Percentiles rank a stretch among this genome's conserved stretches.
These are phyloP conservation scores for Phytoseiulus persimilis DNA, from an alignment of 2,888 invertebrate genomes.

Conservation along the genomic window DNA sequence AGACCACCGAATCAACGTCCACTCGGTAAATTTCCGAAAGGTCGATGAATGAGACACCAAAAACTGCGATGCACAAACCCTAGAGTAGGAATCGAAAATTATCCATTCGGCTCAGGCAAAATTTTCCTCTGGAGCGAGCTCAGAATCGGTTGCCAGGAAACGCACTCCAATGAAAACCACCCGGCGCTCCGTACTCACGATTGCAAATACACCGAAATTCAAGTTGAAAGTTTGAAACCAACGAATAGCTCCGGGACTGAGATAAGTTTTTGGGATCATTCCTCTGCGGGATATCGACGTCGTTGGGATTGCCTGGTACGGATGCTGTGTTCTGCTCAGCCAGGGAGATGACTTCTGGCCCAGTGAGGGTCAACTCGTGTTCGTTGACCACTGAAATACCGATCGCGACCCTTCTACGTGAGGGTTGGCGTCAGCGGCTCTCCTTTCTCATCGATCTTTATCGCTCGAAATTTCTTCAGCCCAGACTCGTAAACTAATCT, in stretches of 20 bases:
- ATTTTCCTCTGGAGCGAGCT: background rate
- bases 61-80: conserved; percentile 19
- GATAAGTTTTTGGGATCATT: background rate
- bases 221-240: conserved; percentile 28
- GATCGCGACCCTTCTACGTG: no score
- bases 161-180: no score
- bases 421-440: no score
- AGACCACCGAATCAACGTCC: background rate
- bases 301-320: no score
- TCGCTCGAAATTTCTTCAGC: background rate
- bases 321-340: no score
- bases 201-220: background rate
- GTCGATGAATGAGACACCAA: background rate
- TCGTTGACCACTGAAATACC: no score
- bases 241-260: background rate
- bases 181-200: background rate
- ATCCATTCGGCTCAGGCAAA: no score
- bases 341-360: no score
- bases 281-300: background rate
- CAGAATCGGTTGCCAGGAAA: background rate
- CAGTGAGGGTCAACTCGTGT: no score
- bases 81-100: background rate
- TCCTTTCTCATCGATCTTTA: background rate
- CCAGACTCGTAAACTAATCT: background rate
- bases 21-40: background rate